Conservation (phyloP, 2,797 vertebrate genomes). For the Diplodus sargus region DNA sequence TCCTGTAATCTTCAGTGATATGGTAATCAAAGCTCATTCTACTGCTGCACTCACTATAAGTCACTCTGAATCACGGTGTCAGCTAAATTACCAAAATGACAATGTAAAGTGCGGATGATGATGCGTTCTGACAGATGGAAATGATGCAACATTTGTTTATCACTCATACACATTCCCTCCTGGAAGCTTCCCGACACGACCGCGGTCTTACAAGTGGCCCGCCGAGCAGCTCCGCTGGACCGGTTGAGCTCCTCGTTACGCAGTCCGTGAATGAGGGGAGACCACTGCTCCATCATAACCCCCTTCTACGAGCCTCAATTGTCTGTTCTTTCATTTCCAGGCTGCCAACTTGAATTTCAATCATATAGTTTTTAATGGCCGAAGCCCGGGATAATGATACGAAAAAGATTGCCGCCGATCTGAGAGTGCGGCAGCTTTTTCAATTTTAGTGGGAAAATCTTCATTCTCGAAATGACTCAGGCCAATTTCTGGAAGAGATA, state of each 20-base stretch:
- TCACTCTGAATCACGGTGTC: constrained; percentile 43
- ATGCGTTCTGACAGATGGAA: constrained; percentile 48
- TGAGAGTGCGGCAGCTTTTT: constrained; percentile 3
- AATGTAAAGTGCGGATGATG: constrained; percentile 53
- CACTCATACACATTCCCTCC: constrained; percentile 21
- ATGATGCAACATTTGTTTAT: constrained; percentile 45
- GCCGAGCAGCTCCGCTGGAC: neutral
- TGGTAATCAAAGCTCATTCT: constrained; percentile 33
- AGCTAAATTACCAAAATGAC: constrained; percentile 44
- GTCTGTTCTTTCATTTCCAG: neutral
- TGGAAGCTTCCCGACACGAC: constrained; percentile 15
- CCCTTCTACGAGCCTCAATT: neutral
- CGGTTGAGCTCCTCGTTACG: constrained; percentile 1
- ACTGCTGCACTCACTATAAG: constrained; percentile 23
- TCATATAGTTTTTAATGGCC: constrained; percentile 8
- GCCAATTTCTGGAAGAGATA: neutral
- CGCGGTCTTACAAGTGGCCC: neutral
- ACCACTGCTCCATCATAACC: neutral
- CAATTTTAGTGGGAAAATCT: neutral
- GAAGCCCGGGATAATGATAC: neutral
- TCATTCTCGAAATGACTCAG: neutral
- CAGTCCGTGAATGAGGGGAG: neutral
- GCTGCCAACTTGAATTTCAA: neutral
- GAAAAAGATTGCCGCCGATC: neutral
- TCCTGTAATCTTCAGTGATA: constrained; percentile 40